These are phyloP conservation scores for Campopleginae sp. DNA, from an alignment of 2,888 invertebrate genomes.

Conservation along the genomic window DNA sequence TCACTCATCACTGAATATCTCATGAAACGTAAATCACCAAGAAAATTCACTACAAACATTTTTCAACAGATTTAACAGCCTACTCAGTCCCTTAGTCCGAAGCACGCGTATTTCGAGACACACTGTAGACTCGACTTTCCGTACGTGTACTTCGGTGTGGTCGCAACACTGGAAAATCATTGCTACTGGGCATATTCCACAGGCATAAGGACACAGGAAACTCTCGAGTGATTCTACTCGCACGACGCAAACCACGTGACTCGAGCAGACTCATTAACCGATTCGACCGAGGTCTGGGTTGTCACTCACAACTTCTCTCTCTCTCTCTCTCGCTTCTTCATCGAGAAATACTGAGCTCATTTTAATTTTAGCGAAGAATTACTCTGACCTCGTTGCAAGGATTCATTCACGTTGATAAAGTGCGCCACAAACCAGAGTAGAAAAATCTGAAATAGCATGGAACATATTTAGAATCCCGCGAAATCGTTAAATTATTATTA, in stretches of 20 bases:
- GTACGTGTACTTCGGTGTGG: constrained; percentile 18
- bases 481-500: constrained; percentile 23
- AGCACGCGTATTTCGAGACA: not conserved
- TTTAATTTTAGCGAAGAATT: not conserved
- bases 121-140: not conserved
- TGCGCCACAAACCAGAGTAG: not conserved
- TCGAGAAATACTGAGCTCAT: not conserved
- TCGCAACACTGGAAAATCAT: constrained; percentile 54
- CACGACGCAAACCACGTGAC: constrained; percentile 64
- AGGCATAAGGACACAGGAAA: constrained; percentile 3
- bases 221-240: constrained; percentile 21
- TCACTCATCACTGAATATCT: not conserved
- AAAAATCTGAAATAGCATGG: not conserved
- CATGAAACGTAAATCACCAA: not conserved
- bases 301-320: constrained; percentile 68
- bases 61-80: not conserved
- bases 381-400: constrained; percentile 20
- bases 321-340: not conserved
- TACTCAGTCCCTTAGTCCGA: not conserved
- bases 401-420: not conserved
- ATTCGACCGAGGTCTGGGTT: constrained; percentile 70
- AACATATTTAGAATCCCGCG: not conserved
- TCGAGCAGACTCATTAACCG: constrained; percentile 73
- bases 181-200: constrained; percentile 35
- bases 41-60: not conserved